phyloP scores from a whole-genome alignment of 1,140 invertebrate genomes.

The Drosophila auraria region DNA sequence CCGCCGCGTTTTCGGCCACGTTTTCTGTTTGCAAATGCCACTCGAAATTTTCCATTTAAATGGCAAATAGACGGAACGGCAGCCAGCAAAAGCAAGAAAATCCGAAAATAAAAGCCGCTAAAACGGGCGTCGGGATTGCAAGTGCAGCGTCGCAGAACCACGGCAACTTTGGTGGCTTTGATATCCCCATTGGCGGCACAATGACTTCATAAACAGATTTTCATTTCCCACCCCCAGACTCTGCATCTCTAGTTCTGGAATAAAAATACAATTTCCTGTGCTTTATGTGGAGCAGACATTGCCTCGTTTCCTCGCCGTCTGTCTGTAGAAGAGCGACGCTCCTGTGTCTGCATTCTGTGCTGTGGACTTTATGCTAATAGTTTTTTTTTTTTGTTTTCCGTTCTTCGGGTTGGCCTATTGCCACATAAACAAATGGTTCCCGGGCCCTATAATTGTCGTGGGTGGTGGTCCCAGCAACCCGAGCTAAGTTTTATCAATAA shows the following conservation, averaged over 20 bases:
- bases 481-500: conserved; percentile 59
- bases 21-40: conserved; percentile 73
- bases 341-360: conserved; percentile 7
- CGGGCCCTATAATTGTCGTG: conserved; percentile 30
- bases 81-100: conserved; percentile 29
- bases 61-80: conserved; percentile 51
- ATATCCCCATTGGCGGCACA: conserved; percentile 63
- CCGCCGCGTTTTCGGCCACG: conserved; percentile 59
- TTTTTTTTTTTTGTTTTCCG: conserved; percentile 22
- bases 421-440: conserved; percentile 43
- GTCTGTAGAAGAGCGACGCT: background rate
- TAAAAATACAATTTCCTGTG: conserved; percentile 72
- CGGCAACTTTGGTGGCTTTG: conserved; percentile 34
- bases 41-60: conserved; percentile 75
- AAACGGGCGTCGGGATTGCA: conserved; percentile 43
- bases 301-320: conserved; percentile 13
- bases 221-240: conserved; percentile 53
- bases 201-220: conserved; percentile 82
- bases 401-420: conserved; percentile 37
- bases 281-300: conserved; percentile 52
- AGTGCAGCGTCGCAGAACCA: conserved; percentile 30
- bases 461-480: conserved; percentile 22
- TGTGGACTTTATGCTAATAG: conserved; percentile 41
- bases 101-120: conserved; percentile 29
- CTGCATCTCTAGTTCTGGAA: conserved; percentile 6